Conservation (phyloP, 2,113 vertebrate species). For the Pteronura brasiliensis region DNA sequence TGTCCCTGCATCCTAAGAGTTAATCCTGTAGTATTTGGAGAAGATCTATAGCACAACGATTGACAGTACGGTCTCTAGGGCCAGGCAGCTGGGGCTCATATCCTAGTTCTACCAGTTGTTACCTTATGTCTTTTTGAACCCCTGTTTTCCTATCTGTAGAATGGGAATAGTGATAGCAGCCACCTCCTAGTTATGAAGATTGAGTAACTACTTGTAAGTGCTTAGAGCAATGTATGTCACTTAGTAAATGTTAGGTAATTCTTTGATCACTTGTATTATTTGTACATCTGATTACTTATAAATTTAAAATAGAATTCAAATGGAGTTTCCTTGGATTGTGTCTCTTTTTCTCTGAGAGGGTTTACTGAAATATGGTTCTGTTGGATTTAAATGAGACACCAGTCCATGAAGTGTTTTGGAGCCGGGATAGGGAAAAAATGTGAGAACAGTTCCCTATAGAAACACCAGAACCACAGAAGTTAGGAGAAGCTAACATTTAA, state of each 20-base stretch:
- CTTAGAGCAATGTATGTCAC: background rate
- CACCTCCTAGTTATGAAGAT: background rate
- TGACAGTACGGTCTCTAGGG: background rate
- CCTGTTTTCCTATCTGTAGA: background rate
- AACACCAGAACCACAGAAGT: background rate
- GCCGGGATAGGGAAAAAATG: background rate
- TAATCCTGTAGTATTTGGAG: background rate
- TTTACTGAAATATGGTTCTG: background rate
- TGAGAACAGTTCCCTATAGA: background rate
- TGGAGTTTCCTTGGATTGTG: background rate
- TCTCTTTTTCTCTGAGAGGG: slow-evolving; percentile 15
- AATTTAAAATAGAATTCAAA: slow-evolving; percentile 8
- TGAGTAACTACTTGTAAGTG: background rate
- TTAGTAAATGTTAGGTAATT: background rate
- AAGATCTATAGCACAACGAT: background rate
- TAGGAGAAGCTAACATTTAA: slow-evolving; percentile 41
- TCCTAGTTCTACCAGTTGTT: background rate
- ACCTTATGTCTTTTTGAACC: background rate
- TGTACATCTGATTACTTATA: background rate
- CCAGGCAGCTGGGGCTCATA: background rate
- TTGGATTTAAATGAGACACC: slow-evolving; percentile 23
- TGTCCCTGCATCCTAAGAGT: background rate
- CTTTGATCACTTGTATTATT: background rate
- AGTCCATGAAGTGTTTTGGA: background rate
- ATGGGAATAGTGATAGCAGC: background rate